Evolutionary conservation across 2,888 invertebrate genomes (phyloP).

Genomic region (Belgica antarctica): DNA sequence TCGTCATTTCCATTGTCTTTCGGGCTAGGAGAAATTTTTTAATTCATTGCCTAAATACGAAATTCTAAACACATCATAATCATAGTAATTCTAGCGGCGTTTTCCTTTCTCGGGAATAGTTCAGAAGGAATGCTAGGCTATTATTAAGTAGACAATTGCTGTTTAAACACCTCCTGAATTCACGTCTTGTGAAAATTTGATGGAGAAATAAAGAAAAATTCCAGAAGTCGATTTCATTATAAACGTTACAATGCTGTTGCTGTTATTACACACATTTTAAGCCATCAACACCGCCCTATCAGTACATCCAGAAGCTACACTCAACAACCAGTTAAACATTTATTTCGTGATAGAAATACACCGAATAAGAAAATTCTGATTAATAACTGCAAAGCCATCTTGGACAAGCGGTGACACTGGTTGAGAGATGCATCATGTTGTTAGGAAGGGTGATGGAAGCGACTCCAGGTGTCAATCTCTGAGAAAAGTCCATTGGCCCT

Average conservation of each 20-base stretch:
- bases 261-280: conserved; percentile 22
- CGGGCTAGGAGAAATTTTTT: background rate
- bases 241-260: conserved; percentile 16
- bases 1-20: background rate
- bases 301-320: conserved; percentile 38
- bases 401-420: conserved; percentile 13
- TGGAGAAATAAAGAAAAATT: conserved; percentile 18
- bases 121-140: conserved; percentile 29
- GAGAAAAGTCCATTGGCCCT: too few relatives aligned
- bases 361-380: conserved; percentile 25
- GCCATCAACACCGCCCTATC: conserved; percentile 20
- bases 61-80: conserved; percentile 38
- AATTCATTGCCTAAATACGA: conserved; percentile 6
- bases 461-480: too few relatives aligned
- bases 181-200: background rate
- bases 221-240: conserved; percentile 40
- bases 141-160: conserved; percentile 40
- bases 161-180: conserved; percentile 16
- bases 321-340: conserved; percentile 27
- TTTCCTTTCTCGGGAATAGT: background rate
- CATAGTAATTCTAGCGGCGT: conserved; percentile 20
- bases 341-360: conserved; percentile 30
- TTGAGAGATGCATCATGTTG: too few relatives aligned
- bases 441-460: too few relatives aligned
- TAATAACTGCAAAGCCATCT: too few relatives aligned